Evolutionary conservation across 2,888 invertebrate species (phyloP).

Genomic region (Drosophila conformis): DNA sequence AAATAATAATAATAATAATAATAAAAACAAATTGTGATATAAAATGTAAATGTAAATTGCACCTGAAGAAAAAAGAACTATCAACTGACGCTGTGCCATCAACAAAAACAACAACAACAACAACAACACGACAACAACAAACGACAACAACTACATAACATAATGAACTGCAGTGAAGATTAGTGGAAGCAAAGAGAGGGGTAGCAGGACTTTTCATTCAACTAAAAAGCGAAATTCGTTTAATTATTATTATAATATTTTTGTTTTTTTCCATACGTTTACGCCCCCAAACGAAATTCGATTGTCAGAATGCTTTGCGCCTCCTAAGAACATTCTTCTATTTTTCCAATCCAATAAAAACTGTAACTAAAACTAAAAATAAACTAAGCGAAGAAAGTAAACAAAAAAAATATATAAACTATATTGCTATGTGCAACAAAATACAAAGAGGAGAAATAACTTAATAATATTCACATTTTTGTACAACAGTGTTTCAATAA

Average conservation of each 20-base stretch:
- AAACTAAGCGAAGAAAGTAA: conserved; percentile 20
- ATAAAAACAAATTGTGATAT: conserved; percentile 74
- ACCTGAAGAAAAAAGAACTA: conserved; percentile 70
- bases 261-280: conserved; percentile 53
- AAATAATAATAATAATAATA: conserved; percentile 60
- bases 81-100: conserved; percentile 77
- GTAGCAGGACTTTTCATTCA: conserved; percentile 28
- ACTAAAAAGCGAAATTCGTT: conserved; percentile 24
- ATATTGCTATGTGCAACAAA: conserved; percentile 29
- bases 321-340: conserved; percentile 63
- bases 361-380: conserved; percentile 48
- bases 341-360: conserved; percentile 64
- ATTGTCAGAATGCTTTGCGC: conserved; percentile 70
- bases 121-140: conserved; percentile 20
- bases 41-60: conserved; percentile 76
- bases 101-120: conserved; percentile 58
- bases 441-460: conserved; percentile 14
- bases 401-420: conserved; percentile 1
- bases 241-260: conserved; percentile 39
- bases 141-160: conserved; percentile 48
- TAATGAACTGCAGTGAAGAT: conserved; percentile 25
- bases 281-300: conserved; percentile 59
- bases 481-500: conserved; percentile 8
- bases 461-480: conserved; percentile 26
- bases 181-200: conserved; percentile 35